phyloP scores from a whole-genome alignment of 2,113 vertebrate species.

The Nerophis lumbriciformis region DNA sequence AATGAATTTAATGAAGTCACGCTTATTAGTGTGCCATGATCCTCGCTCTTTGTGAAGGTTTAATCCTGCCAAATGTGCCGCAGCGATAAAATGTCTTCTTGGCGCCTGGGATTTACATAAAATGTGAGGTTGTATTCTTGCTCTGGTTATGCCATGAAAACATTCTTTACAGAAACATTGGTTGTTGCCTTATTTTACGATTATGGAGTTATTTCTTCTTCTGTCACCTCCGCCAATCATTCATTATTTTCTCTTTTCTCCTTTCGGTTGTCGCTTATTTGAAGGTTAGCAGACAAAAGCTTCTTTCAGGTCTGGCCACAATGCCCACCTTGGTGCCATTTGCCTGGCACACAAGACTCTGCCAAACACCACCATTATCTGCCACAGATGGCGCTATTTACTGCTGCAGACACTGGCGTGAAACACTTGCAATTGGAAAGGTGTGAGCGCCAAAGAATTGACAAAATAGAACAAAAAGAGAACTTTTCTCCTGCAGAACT shows the following conservation, averaged over 20 bases:
- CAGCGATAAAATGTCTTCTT: slow-evolving; percentile 42
- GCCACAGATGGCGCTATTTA: slow-evolving; percentile 39
- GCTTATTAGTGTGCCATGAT: slow-evolving; percentile 44
- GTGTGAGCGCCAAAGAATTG: slow-evolving; percentile 3
- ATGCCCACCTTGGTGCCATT: slow-evolving; percentile 56
- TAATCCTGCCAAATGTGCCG: slow-evolving; percentile 53
- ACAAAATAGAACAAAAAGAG: too few species aligned
- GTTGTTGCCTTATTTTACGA: slow-evolving; percentile 20
- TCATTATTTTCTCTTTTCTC: too few species aligned
- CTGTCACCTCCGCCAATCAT: not conserved
- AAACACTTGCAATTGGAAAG: slow-evolving; percentile 43
- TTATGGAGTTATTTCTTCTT: slow-evolving; percentile 3
- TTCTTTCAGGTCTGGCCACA: slow-evolving; percentile 57
- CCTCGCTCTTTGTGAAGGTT: slow-evolving; percentile 43
- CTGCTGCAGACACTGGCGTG: slow-evolving; percentile 35
- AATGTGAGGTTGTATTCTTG: too few species aligned
- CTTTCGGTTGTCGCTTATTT: slow-evolving; percentile 41
- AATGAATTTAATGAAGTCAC: slow-evolving; percentile 62
- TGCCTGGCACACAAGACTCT: slow-evolving; percentile 41
- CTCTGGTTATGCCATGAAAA: too few species aligned
- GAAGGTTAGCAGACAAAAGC: slow-evolving; percentile 57
- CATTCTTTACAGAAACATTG: not conserved
- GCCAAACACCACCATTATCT: slow-evolving; percentile 52
- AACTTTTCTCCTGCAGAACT: too few species aligned
- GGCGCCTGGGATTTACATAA: slow-evolving; percentile 25